Evolutionary conservation across 2,113 vertebrate genomes (phyloP).

Genomic region (Sceloporus undulatus): DNA sequence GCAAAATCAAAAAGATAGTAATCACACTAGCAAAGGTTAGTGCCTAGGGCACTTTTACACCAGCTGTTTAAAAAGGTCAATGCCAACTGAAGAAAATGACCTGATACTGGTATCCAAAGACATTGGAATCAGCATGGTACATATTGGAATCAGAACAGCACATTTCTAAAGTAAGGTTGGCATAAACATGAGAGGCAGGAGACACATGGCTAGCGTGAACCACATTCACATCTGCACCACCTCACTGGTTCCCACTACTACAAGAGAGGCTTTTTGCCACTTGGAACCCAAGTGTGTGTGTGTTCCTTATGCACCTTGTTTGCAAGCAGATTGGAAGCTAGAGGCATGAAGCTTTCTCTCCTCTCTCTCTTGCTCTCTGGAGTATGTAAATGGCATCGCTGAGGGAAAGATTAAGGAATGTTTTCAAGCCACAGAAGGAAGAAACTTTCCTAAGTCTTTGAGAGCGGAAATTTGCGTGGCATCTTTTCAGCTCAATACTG

Average conservation of each 20-base stretch:
- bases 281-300: too few species aligned
- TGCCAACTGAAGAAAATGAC: not conserved
- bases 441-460: not conserved
- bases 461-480: not conserved
- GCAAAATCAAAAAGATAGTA: not conserved
- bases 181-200: not conserved
- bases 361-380: too few species aligned
- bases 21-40: not conserved
- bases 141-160: not conserved
- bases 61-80: not conserved
- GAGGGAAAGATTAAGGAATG: too few species aligned
- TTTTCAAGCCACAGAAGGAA: not conserved
- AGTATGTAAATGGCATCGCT: too few species aligned
- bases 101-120: not conserved
- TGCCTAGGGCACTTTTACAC: not conserved
- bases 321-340: too few species aligned
- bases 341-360: too few species aligned
- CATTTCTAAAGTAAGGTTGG: not conserved
- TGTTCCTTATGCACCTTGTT: too few species aligned
- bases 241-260: too few species aligned
- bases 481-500: not conserved
- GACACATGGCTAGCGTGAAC: too few species aligned
- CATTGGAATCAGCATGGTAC: too few species aligned
- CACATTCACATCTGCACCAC: too few species aligned
- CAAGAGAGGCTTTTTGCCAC: too few species aligned